Percentiles rank a stretch among this genome's conserved stretches.
phyloP scores from a whole-genome alignment of 1,140 invertebrate genomes.

The Drosophila pectinifera region DNA sequence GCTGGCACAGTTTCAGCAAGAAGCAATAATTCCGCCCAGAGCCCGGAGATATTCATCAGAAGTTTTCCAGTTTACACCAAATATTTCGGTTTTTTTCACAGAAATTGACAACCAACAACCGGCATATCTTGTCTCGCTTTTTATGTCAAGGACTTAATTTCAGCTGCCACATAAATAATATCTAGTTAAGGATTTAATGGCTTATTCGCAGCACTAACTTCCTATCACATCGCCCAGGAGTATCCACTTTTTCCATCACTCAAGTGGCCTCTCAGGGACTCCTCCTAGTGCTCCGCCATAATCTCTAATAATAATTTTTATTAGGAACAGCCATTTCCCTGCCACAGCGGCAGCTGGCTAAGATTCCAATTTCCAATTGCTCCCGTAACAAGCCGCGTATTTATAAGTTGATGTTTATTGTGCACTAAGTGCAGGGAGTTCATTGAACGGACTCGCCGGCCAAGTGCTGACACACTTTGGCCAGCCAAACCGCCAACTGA shows the following conservation, averaged over 20 bases:
- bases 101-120: not conserved
- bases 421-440: constrained; percentile 68
- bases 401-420: constrained; percentile 77
- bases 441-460: constrained; percentile 60
- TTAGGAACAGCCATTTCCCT: constrained; percentile 49
- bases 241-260: constrained; percentile 53
- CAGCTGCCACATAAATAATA: constrained; percentile 29
- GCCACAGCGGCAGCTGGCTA: constrained; percentile 56
- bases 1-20: constrained; percentile 45
- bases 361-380: constrained; percentile 60
- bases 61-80: not conserved
- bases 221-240: constrained; percentile 27
- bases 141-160: constrained; percentile 11
- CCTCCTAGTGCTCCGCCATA: constrained; percentile 55
- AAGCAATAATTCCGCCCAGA: constrained; percentile 4
- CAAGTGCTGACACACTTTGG: constrained; percentile 79
- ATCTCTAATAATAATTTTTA: constrained; percentile 71
- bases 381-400: constrained; percentile 68
- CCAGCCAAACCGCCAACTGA: constrained; percentile 53
- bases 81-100: not conserved
- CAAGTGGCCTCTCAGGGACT: constrained; percentile 64
- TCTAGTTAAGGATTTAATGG: constrained; percentile 29
- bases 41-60: not conserved
- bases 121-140: constrained; percentile 1
- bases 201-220: constrained; percentile 5